A percentile compares a stretch with the other conserved stretches of the same genome.
These are phyloP conservation scores for Microtus richardsoni DNA, from an alignment of 2,113 vertebrate species.

Conservation along the genomic window DNA sequence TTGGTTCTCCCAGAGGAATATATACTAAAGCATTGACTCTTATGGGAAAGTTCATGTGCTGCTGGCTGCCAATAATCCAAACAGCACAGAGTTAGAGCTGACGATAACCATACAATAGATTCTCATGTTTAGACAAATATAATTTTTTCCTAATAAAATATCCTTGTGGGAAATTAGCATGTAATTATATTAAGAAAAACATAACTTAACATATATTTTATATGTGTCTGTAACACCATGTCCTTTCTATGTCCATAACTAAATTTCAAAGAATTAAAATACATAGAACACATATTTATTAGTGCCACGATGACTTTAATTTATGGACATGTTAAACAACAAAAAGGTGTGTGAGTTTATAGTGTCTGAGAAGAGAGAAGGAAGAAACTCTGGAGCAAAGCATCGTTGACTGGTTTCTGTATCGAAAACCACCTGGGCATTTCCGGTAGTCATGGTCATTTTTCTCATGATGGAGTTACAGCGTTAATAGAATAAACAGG, in stretches of 20 bases:
- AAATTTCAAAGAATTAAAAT: constrained; percentile 30
- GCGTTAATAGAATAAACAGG: neutral
- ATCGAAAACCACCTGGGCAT: neutral
- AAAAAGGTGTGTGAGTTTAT: neutral
- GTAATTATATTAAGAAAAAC: neutral
- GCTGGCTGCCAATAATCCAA: neutral
- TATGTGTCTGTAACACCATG: neutral
- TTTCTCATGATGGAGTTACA: neutral
- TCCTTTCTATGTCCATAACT: neutral
- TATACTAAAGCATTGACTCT: neutral
- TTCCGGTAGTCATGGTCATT: neutral
- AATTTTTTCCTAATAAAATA: constrained; percentile 10
- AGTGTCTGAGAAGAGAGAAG: too few relatives aligned
- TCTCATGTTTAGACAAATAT: neutral
- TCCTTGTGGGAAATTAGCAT: neutral
- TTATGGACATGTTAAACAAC: constrained; percentile 12
- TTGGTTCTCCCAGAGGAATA: neutral
- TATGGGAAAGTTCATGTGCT: neutral
- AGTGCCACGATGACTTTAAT: neutral
- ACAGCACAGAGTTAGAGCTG: neutral
- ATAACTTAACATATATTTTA: neutral
- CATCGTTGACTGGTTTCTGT: neutral
- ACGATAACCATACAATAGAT: neutral
- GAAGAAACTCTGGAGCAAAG: neutral
- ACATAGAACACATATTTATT: neutral